These are phyloP conservation scores for Saguinus imperator DNA, from an alignment of 2,113 vertebrate genomes.

Conservation along the genomic window DNA sequence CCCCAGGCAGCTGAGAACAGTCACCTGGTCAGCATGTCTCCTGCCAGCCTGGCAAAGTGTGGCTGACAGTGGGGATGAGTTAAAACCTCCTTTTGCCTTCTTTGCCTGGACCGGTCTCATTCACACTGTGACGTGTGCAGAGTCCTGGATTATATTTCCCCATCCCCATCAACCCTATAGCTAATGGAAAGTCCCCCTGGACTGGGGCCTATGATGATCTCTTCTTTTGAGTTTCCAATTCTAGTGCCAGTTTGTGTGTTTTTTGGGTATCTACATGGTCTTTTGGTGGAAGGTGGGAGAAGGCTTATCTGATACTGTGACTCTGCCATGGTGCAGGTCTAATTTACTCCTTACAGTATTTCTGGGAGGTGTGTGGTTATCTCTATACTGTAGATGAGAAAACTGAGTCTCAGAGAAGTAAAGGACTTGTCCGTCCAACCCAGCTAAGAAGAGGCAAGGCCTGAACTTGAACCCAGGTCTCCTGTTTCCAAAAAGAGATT, in stretches of 20 bases:
- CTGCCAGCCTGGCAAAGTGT: neutral
- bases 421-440: neutral
- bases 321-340: neutral
- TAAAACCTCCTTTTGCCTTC: neutral
- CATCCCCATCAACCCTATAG: slow-evolving; percentile 18
- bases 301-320: slow-evolving; percentile 37
- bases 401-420: neutral
- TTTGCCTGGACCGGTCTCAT: neutral
- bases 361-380: neutral
- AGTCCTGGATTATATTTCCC: slow-evolving; percentile 64
- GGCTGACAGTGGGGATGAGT: slow-evolving; percentile 2
- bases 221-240: slow-evolving; percentile 71
- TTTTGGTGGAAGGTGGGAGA: slow-evolving; percentile 5
- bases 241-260: slow-evolving; percentile 58
- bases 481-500: neutral
- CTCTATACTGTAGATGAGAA: neutral
- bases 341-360: neutral
- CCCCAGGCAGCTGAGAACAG: neutral
- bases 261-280: neutral
- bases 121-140: neutral
- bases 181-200: slow-evolving; percentile 70
- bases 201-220: slow-evolving; percentile 54
- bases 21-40: neutral
- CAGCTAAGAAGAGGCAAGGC: neutral
- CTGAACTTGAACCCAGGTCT: neutral